phyloP scores from a whole-genome alignment of 2,888 invertebrate species.

The Zaprionus bogoriensis region DNA sequence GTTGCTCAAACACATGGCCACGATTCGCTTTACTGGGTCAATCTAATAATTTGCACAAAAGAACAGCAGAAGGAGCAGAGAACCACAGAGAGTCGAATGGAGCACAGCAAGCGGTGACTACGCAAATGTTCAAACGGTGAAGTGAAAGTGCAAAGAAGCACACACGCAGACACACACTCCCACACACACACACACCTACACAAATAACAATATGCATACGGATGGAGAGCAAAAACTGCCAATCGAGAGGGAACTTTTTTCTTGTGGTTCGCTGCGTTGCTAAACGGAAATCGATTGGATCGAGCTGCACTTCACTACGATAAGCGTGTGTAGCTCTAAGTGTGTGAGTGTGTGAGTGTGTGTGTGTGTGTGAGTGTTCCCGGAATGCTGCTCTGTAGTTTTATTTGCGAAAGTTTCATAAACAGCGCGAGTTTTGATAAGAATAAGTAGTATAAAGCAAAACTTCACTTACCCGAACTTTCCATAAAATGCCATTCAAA shows the following conservation, averaged over 20 bases:
- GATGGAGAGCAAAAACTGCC: slow-evolving; percentile 30
- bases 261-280: slow-evolving; percentile 58
- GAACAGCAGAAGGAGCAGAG: slow-evolving; percentile 24
- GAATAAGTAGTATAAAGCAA: slow-evolving; percentile 15
- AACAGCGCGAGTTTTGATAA: slow-evolving; percentile 11
- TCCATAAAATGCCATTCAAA: neutral
- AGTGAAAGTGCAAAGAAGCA: slow-evolving; percentile 57
- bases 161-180: slow-evolving; percentile 13
- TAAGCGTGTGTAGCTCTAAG: neutral
- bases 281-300: slow-evolving; percentile 71
- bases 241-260: slow-evolving; percentile 52
- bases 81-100: no score
- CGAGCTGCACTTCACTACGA: slow-evolving; percentile 24
- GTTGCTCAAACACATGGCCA: slow-evolving; percentile 22
- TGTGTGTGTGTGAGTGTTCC: slow-evolving; percentile 18
- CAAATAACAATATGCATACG: slow-evolving; percentile 10
- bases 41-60: slow-evolving; percentile 70
- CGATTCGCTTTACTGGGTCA: slow-evolving; percentile 63
- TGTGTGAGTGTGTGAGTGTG: neutral
- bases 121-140: slow-evolving; percentile 53
- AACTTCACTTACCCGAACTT: neutral
- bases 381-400: slow-evolving; percentile 18
- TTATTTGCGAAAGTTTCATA: slow-evolving; percentile 30
- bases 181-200: slow-evolving; percentile 9
- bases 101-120: slow-evolving; percentile 51